Conservation (phyloP, 2,797 vertebrate genomes). For the Sebastiscus tertius region DNA sequence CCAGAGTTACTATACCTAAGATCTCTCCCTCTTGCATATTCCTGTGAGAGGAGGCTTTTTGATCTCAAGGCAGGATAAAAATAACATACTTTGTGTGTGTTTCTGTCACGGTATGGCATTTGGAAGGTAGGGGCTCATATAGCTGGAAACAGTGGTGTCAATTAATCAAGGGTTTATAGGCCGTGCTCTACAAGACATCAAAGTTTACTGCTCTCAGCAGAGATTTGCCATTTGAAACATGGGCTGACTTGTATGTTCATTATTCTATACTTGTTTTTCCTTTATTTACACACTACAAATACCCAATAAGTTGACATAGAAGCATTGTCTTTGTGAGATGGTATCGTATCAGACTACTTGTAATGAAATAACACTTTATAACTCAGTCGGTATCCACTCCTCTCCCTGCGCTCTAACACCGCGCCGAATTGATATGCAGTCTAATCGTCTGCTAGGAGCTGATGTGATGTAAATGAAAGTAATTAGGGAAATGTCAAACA, state of each 20-base stretch:
- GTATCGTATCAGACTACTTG: slow-evolving; percentile 41
- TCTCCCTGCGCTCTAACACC: slow-evolving; percentile 61
- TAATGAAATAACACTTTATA: slow-evolving; percentile 55
- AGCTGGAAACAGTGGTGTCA: slow-evolving; percentile 77
- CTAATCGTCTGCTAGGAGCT: slow-evolving; percentile 90
- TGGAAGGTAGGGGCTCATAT: slow-evolving; percentile 63
- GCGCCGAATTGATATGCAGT: slow-evolving; percentile 89
- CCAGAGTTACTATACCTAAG: slow-evolving; percentile 54
- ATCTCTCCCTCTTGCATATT: slow-evolving; percentile 61
- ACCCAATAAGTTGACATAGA: slow-evolving; percentile 13
- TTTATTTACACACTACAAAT: slow-evolving; percentile 42
- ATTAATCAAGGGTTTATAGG: slow-evolving; percentile 81
- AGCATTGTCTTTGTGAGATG: slow-evolving; percentile 7
- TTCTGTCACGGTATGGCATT: slow-evolving; percentile 62
- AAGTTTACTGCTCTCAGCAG: slow-evolving; percentile 58
- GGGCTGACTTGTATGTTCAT: slow-evolving; percentile 40
- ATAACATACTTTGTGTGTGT: slow-evolving; percentile 70
- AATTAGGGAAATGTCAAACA: slow-evolving; percentile 94
- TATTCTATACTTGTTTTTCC: slow-evolving; percentile 37
- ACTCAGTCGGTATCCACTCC: slow-evolving; percentile 43
- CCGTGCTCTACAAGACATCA: slow-evolving; percentile 54
- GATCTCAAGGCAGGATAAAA: slow-evolving; percentile 77
- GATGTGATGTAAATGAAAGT: slow-evolving; percentile 98
- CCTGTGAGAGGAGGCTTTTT: slow-evolving; percentile 73
- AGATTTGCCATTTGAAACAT: slow-evolving; percentile 58